phyloP scores from a whole-genome alignment of 2,888 invertebrate genomes.

The Diaperis boleti region DNA sequence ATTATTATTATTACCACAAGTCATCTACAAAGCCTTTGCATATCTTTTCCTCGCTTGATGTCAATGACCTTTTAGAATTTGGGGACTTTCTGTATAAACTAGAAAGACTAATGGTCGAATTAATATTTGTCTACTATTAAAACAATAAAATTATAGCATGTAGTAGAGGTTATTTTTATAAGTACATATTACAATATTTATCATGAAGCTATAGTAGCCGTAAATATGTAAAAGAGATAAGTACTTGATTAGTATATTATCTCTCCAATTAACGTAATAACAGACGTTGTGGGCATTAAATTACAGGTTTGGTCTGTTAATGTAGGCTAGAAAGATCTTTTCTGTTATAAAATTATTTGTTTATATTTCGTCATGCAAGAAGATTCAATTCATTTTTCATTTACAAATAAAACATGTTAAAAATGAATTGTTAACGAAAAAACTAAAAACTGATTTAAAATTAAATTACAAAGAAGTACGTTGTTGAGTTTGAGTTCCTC shows the following conservation, averaged over 20 bases:
- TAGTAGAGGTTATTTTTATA: conserved; percentile 4
- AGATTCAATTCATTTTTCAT: neutral
- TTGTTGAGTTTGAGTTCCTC: neutral
- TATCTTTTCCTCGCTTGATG: conserved; percentile 5
- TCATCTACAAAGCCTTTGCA: conserved; percentile 1
- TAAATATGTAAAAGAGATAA: conserved; percentile 7
- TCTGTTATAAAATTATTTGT: neutral
- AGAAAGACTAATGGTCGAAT: conserved; percentile 6
- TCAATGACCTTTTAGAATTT: conserved; percentile 9
- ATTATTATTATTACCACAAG: too few relatives aligned
- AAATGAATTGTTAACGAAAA: neutral
- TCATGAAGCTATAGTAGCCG: too few relatives aligned
- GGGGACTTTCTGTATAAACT: conserved; percentile 12
- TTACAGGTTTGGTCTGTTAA: neutral
- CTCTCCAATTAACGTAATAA: neutral
- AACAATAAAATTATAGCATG: conserved; percentile 13
- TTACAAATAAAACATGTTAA: neutral
- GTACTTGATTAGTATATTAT: neutral
- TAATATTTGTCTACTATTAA: conserved; percentile 10
- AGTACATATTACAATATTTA: too few relatives aligned
- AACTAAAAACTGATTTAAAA: neutral
- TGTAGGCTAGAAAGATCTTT: neutral
- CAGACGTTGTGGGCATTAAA: neutral
- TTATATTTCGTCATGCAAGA: neutral
- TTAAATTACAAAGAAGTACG: neutral